Evolutionary conservation across 2,888 invertebrate species (phyloP), one percentile per base, ranked within the genome.

Genomic region (Acronicta aceris): DNA sequence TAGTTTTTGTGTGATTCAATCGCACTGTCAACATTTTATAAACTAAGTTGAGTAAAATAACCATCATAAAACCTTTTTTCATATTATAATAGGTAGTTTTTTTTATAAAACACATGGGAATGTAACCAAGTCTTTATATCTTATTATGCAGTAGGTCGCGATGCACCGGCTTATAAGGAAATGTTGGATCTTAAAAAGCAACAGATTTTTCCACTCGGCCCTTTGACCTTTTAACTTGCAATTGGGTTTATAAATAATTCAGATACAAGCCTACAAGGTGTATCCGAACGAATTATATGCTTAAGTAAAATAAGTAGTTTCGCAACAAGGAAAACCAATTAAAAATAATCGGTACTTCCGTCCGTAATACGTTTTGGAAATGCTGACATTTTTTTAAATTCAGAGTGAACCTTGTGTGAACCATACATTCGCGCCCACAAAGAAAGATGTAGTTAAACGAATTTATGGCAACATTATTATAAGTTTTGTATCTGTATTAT

Each of bases 251-350:
- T 56, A 54, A 54, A 66, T 60, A 10, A 53, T 46, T 55, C 48
- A 56, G 17, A n/a, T 5, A 53, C 13, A 36, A 10, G 12, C 46
- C 46, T 59, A 7, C n/a, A 38, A 38, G 38, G 38, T 38, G n/a
- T 38, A n/a, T 41, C 42, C 50, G 40, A 30, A 8, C 43, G 41
- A 54, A 57, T 30, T 41, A 47, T 54, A 49, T 65, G 4, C 40
- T 53, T 46, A 21, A 42, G 13, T 27, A 16, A 25, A 50, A 54
- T 51, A 47, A 45, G 40, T 25, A 41, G 49, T 45, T 55, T 48
- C 12, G 40, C 15, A 45, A 57, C 51, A 45, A 73, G 73, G 68
- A 45, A 50, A 70, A 51, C 17, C 38, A 48, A 57, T 73, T 70
- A 43, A 54, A 57, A 45, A 8, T 56, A 57, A 61, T 47, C 12